Evolutionary conservation across 2,888 invertebrate species (phyloP).

Genomic region (Synanthedon myopaeformis): DNA sequence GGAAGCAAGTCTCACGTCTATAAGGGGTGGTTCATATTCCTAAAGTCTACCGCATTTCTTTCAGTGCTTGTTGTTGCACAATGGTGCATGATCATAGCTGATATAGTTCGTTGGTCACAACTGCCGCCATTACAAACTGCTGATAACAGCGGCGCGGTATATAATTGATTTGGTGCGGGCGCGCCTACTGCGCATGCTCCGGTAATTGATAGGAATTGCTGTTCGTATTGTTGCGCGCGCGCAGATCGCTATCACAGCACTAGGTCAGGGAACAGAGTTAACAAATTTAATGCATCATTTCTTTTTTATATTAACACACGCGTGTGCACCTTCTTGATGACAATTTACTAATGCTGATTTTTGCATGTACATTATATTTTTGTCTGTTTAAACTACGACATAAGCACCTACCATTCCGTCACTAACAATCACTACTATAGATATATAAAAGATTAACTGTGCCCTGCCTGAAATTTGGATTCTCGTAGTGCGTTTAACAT

Average conservation of each 20-base stretch:
- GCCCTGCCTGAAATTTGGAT: too few species aligned
- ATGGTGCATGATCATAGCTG: neutral
- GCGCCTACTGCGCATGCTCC: conserved; percentile 15
- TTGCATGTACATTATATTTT: too few species aligned
- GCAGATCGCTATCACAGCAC: neutral
- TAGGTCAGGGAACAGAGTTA: neutral
- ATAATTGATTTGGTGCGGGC: conserved; percentile 25
- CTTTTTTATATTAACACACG: too few species aligned
- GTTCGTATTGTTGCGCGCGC: neutral
- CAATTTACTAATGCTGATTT: too few species aligned
- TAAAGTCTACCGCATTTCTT: neutral
- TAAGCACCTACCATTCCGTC: too few species aligned
- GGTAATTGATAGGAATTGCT: conserved; percentile 3
- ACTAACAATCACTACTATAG: too few species aligned
- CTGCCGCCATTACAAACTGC: neutral
- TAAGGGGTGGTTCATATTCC: too few species aligned
- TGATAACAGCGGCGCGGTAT: conserved; percentile 9
- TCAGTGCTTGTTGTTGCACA: neutral
- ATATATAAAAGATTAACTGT: too few species aligned
- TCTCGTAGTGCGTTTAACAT: too few species aligned
- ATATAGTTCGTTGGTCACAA: neutral
- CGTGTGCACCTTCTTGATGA: too few species aligned
- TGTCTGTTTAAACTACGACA: too few species aligned
- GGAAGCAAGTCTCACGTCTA: neutral
- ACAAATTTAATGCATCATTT: neutral